Percentiles rank a stretch among this genome's conserved stretches.
Evolutionary conservation across 2,888 invertebrate genomes (phyloP).

Genomic region (Gortyna flavago): DNA sequence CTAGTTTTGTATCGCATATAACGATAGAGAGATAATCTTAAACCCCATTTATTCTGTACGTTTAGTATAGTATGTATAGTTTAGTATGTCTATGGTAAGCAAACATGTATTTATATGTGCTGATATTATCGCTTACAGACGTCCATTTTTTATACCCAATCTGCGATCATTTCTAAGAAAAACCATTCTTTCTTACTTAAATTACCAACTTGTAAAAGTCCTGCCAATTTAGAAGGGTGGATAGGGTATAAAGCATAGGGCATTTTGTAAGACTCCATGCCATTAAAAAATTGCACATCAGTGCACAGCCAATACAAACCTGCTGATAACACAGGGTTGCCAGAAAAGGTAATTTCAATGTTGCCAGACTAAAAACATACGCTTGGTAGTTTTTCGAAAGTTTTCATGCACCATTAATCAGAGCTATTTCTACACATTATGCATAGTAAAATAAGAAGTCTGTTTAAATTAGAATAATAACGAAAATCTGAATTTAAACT

Average conservation of each 20-base stretch:
- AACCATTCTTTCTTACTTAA: slow-evolving; percentile 8
- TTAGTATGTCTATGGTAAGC: slow-evolving; percentile 65
- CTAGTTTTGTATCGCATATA: slow-evolving; percentile 80
- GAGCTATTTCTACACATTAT: slow-evolving; percentile 34
- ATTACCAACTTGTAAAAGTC: slow-evolving; percentile 21
- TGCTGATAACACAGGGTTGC: slow-evolving; percentile 52
- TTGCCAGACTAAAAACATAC: slow-evolving; percentile 33
- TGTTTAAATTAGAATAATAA: slow-evolving; percentile 11
- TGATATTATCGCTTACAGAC: slow-evolving; percentile 32
- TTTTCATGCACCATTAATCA: slow-evolving; percentile 45
- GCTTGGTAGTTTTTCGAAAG: slow-evolving; percentile 47
- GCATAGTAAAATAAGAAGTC: slow-evolving; percentile 31
- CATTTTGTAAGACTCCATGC: slow-evolving; percentile 19
- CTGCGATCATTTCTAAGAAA: slow-evolving; percentile 23
- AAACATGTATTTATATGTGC: slow-evolving; percentile 56
- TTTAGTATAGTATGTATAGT: slow-evolving; percentile 66
- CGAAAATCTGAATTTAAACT: neutral
- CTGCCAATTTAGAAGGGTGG: slow-evolving; percentile 22
- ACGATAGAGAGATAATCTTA: slow-evolving; percentile 73
- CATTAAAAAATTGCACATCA: slow-evolving; percentile 30
- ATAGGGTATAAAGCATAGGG: slow-evolving; percentile 16
- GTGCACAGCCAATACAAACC: slow-evolving; percentile 38
- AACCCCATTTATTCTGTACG: slow-evolving; percentile 75
- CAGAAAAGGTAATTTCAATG: slow-evolving; percentile 32
- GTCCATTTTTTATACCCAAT: slow-evolving; percentile 29